A percentile compares a stretch with the other conserved stretches of the same genome.
Evolutionary conservation across 2,888 invertebrate species (phyloP).

Genomic region (Stenchaetothrips biformis): DNA sequence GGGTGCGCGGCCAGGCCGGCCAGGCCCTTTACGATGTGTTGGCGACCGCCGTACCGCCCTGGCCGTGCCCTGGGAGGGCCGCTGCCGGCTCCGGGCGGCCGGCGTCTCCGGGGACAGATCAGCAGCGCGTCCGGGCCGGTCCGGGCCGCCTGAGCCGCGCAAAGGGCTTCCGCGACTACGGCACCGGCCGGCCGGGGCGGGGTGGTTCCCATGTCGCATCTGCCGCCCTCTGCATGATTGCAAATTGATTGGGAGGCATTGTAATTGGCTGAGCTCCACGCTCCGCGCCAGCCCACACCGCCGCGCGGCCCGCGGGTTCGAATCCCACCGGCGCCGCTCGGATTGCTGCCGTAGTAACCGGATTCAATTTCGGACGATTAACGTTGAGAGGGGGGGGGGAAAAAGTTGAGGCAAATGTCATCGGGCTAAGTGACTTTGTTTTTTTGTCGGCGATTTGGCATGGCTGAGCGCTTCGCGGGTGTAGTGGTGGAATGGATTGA

Average conservation of each 20-base stretch:
- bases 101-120: slow-evolving; percentile 1
- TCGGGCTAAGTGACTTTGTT: not conserved
- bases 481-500: too few species aligned
- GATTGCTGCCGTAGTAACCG: not conserved
- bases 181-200: not conserved
- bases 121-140: not conserved
- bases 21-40: too few species aligned
- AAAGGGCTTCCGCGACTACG: not conserved
- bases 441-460: not conserved
- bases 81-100: not conserved
- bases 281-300: not conserved
- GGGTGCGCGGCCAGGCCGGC: too few species aligned
- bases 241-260: slow-evolving; percentile 24
- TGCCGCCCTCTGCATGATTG: not conserved
- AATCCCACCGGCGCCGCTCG: not conserved
- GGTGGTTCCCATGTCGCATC: not conserved
- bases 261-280: not conserved
- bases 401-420: not conserved
- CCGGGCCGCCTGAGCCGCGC: not conserved
- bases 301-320: not conserved
- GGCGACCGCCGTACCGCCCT: not conserved
- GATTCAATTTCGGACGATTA: not conserved
- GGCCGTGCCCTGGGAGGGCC: not conserved
- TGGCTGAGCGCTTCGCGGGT: too few species aligned
- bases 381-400: not conserved